Evolutionary conservation across 1,140 invertebrate species (phyloP).

Genomic region (Eueides isabella): DNA sequence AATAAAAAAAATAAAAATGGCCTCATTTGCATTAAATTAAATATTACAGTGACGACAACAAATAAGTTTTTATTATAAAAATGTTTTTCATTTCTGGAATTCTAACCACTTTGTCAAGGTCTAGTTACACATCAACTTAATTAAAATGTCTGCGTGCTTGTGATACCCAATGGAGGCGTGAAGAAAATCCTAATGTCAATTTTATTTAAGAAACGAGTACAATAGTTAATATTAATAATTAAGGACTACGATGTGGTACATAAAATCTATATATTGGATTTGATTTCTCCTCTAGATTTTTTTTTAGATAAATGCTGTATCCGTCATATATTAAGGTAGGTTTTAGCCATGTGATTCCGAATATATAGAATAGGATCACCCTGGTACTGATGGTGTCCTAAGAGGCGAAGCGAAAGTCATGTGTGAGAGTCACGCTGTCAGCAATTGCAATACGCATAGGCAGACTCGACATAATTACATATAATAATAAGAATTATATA

Average conservation of each 20-base stretch:
- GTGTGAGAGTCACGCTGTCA: no score
- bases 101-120: background rate
- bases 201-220: background rate
- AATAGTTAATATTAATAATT: background rate
- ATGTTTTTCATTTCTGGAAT: background rate
- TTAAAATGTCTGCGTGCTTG: conserved; percentile 7
- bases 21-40: background rate
- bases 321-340: no score
- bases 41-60: background rate
- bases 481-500: no score
- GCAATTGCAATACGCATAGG: no score
- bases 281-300: background rate
- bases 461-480: no score
- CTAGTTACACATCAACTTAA: conserved; percentile 5
- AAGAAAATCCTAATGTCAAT: conserved; percentile 3
- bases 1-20: no score
- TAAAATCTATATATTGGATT: no score
- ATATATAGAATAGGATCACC: no score
- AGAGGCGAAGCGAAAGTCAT: no score
- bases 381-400: no score
- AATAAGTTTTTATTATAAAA: background rate
- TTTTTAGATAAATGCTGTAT: no score
- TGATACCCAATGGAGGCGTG: background rate
- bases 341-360: no score
- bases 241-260: background rate